These are phyloP conservation scores for Ypsolopha sequella DNA, from an alignment of 2,888 invertebrate genomes.

Conservation along the genomic window DNA sequence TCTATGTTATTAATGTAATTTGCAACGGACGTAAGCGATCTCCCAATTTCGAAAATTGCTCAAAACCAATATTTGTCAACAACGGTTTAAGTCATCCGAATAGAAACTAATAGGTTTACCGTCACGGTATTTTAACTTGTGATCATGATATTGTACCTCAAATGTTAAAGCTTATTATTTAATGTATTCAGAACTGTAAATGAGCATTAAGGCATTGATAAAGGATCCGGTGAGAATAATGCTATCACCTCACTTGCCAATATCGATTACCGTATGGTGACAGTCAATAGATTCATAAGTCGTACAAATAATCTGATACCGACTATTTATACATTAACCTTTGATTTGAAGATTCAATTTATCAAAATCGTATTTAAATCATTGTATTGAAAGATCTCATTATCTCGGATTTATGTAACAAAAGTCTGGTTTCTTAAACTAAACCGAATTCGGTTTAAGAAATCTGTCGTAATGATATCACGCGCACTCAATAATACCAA, in stretches of 20 bases:
- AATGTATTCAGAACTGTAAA: background rate
- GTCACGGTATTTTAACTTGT: constrained; percentile 12
- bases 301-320: constrained; percentile 13
- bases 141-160: background rate
- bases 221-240: background rate
- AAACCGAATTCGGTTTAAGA: constrained; percentile 1
- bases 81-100: constrained; percentile 19
- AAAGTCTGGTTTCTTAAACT: background rate
- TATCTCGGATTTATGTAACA: background rate
- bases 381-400: background rate
- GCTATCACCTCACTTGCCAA: background rate
- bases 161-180: background rate
- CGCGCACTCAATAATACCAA: constrained; percentile 32
- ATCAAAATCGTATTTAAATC: background rate
- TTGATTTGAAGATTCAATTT: constrained; percentile 1
- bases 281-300: constrained; percentile 33
- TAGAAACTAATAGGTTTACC: constrained; percentile 21
- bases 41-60: constrained; percentile 43
- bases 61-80: constrained; percentile 23
- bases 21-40: constrained; percentile 42
- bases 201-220: background rate
- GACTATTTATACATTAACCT: background rate
- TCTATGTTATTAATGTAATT: constrained; percentile 23
- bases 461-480: constrained; percentile 22
- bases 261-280: constrained; percentile 46